phyloP scores from a whole-genome alignment of 2,888 invertebrate species.

The Chrysopilus asiliformis region DNA sequence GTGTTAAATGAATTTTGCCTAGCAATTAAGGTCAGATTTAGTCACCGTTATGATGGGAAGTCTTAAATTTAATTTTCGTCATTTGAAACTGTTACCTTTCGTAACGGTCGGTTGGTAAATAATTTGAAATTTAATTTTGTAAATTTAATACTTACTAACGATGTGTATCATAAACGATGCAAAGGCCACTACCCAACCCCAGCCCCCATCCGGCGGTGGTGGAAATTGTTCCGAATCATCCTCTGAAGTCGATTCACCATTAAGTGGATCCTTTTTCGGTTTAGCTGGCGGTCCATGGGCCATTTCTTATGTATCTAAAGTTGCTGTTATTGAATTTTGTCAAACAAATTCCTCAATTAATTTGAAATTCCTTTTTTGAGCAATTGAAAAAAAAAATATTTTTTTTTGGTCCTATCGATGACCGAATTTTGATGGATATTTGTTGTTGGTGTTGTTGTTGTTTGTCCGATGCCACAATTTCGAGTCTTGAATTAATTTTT shows the following conservation, averaged over 20 bases:
- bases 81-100: too few relatives aligned
- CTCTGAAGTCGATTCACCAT: conserved; percentile 20
- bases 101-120: too few relatives aligned
- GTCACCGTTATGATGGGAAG: too few relatives aligned
- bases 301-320: conserved; percentile 20
- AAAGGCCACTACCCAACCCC: conserved; percentile 91
- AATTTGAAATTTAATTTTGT: too few relatives aligned
- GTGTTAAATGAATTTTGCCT: too few relatives aligned
- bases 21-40: too few relatives aligned
- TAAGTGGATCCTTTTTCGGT: conserved; percentile 20
- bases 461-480: background rate
- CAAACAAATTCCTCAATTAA: background rate
- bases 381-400: conserved; percentile 1
- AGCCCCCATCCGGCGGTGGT: conserved; percentile 78
- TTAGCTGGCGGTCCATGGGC: conserved; percentile 31
- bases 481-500: too few relatives aligned
- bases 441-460: background rate
- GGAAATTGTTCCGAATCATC: conserved; percentile 25
- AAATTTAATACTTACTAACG: conserved; percentile 72
- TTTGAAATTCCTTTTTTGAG: background rate
- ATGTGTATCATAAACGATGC: conserved; percentile 95
- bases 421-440: background rate
- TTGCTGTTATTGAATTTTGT: background rate
- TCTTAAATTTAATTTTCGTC: too few relatives aligned
- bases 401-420: background rate